These are phyloP conservation scores for Bos taurus DNA, from an alignment of 2,113 vertebrate genomes.

Conservation along the genomic window DNA sequence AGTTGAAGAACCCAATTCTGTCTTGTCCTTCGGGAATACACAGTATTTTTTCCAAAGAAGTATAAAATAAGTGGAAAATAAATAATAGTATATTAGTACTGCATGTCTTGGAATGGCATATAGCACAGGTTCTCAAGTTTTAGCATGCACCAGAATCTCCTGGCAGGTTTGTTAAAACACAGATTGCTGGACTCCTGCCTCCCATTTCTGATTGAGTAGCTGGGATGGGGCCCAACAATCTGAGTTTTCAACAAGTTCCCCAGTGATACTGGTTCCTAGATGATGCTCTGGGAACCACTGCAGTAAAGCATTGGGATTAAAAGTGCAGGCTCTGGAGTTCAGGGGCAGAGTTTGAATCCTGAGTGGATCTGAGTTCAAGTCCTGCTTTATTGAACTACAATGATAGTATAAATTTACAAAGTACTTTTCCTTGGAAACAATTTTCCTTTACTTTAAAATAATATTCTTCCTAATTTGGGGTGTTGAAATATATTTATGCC, in stretches of 20 bases:
- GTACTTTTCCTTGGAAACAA: background rate
- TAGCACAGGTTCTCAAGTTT: background rate
- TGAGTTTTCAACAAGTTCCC: background rate
- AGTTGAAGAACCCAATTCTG: background rate
- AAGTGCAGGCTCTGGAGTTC: background rate
- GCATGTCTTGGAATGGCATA: background rate
- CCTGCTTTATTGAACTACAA: background rate
- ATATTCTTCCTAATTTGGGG: background rate
- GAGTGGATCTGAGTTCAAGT: background rate
- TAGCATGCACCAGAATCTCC: background rate
- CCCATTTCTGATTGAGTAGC: background rate
- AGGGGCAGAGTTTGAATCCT: background rate
- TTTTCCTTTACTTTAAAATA: background rate
- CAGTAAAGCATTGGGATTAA: background rate
- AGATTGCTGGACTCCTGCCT: background rate
- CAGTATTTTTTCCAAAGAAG: background rate
- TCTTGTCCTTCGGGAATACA: background rate
- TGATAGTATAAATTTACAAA: background rate
- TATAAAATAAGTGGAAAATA: background rate
- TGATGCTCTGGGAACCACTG: background rate
- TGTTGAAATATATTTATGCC: background rate
- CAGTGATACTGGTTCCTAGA: background rate
- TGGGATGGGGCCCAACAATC: background rate
- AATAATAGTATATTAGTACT: background rate
- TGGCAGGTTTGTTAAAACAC: background rate